Base-by-base conservation (phyloP, 2,113 vertebrate species). In the Colistium nudipinnis region DNA sequence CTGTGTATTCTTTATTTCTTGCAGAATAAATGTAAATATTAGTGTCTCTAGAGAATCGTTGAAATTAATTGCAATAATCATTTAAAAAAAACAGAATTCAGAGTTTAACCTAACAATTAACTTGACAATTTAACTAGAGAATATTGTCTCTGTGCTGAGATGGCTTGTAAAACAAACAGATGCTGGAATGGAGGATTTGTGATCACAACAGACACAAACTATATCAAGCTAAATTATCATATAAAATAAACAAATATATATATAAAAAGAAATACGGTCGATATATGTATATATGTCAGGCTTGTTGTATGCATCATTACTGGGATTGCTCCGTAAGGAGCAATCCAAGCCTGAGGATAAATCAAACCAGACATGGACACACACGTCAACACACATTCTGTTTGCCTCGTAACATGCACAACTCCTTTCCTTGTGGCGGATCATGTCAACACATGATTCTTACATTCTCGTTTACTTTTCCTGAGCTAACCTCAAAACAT, bases 241-340 rank as follows among this genome's bases (percentile, higher is more conserved):
- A 83, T 35, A 90, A 90, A 89, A 89, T 62, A 77, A 77, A 41
- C 48, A 82, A 19, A 22, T 54, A 45, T 80, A 65, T 82, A 88
- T n/a, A n/a, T n/a, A 72, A 86, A 83, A 80, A 70, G 7, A 67
- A 76, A 55, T 52, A 52, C 70, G 74, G 36, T 70, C 16, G 28
- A 51, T 53, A 44, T 9, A 8, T 10, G 11, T 61, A 28, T 60
- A 25, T 9, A 55, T 57, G 16, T 73, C 68, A 67, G 48, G 65
- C 19, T 61, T 74, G n/a, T 51, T 63, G n/a, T 77, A 49, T 77
- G 35, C 43, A 19, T 69, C 53, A 74, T 60, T 25, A 52, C 52
- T 71, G 60, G 62, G 20, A n/a, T n/a, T n/a, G n/a, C n/a, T n/a
- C n/a, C n/a, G n/a, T n/a, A n/a, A n/a, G n/a, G n/a, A 64, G 20